Percentiles rank a stretch among this genome's conserved stretches.
These are phyloP conservation scores for Microtus oregoni DNA, from an alignment of 2,113 vertebrate species.

Conservation along the genomic window DNA sequence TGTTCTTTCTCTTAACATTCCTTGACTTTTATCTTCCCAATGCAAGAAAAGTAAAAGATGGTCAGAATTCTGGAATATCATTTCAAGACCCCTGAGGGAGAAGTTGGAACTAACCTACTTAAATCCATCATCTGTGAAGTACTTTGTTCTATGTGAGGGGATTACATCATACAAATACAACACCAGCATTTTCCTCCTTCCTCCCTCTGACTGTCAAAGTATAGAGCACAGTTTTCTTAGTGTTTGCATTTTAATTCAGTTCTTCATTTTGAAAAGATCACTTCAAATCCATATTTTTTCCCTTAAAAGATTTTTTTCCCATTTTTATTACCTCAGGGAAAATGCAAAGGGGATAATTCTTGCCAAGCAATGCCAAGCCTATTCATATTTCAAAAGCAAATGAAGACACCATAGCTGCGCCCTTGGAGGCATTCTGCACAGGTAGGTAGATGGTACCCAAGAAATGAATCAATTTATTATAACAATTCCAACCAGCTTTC, in stretches of 20 bases:
- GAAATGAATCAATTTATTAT: neutral
- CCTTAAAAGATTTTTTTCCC: neutral
- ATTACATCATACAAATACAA: neutral
- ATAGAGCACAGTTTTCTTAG: neutral
- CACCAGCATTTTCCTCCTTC: fast-evolving
- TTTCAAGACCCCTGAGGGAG: neutral
- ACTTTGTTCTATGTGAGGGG: neutral
- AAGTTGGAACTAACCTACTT: neutral
- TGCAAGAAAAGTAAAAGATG: neutral
- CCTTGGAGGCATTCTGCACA: neutral
- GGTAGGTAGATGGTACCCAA: neutral
- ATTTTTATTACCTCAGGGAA: conserved; percentile 42
- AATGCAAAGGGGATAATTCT: neutral
- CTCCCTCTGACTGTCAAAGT: fast-evolving
- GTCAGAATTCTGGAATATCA: neutral
- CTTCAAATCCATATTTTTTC: neutral
- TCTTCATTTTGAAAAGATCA: conserved; percentile 11
- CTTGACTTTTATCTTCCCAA: neutral
- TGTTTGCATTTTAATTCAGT: neutral
- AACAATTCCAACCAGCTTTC: neutral
- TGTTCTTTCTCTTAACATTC: neutral
- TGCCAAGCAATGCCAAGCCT: conserved; percentile 10
- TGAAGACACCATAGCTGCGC: conserved; percentile 26
- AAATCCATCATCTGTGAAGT: neutral
- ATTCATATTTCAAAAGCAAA: conserved; percentile 56